Base-by-base conservation (phyloP, 2,888 invertebrate species). In the Bembecia ichneumoniformis region DNA sequence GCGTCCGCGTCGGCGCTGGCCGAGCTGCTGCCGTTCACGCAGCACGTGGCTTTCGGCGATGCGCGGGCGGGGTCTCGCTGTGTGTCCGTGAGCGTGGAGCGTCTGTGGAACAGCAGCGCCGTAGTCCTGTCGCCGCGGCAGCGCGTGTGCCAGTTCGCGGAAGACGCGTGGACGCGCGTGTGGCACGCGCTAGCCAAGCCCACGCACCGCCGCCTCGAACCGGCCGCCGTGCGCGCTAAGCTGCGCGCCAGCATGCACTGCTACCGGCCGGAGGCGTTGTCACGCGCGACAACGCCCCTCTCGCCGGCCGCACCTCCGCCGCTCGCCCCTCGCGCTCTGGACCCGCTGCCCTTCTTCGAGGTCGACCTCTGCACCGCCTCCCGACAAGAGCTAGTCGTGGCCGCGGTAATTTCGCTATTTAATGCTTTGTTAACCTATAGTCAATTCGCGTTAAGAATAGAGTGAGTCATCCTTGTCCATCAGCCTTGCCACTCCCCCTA, bases 221-320 rank as follows among this genome's bases (percentile, higher is more conserved):
- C 93, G 1, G 89, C 88, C 46, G 91, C 91, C 64, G 94, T 95
- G 28, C 90, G 91, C 0, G 94, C 94, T 59, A 94, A 95, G 65
- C 83, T 96, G 28, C 88, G 93, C 64, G 91, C 94, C 52, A 94
- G 94, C 46, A 80, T 95, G 64, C 93, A 93, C 51, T 95, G 95
- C 71, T 96, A 96, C 76, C 95, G 92, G 90, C 95, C 96, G 0
- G 96, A 96, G 79, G 95, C 95, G 0, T 74, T 96, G 36, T 95
- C 95, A 1, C 91, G 95, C 63, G 94, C 93, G 65, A 94, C 92
- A 61, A 96, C 96, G 16, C 96, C 96, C 9, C 89, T 95, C 78
- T 94, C 95, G 1, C 95, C 95, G 10, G 89, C 90, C 55, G 91
- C 90, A 53, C 43, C 64, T 44, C 68, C 61, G 0, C 51, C 62